phyloP scores from a whole-genome alignment of 2,797 vertebrate genomes.

The Neostethus bicornis region DNA sequence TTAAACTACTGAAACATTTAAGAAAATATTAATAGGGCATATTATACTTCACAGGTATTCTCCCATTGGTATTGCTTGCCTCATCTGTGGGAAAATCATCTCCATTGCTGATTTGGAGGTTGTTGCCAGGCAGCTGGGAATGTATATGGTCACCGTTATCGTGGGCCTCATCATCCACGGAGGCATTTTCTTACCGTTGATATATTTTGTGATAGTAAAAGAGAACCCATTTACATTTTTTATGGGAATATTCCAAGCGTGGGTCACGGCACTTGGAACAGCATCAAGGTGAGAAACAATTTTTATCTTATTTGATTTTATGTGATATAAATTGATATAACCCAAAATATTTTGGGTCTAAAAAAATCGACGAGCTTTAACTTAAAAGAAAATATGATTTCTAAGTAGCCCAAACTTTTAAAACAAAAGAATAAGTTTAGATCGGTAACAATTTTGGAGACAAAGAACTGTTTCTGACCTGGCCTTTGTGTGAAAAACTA shows the following conservation, averaged over 20 bases:
- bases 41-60: conserved; percentile 87
- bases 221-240: conserved; percentile 95
- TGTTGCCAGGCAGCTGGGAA: conserved; percentile 93
- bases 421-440: no score
- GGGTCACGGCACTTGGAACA: conserved; percentile 98
- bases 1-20: no score
- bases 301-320: background rate
- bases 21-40: no score
- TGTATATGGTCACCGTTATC: conserved; percentile 99
- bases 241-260: conserved; percentile 97
- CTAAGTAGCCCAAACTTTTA: background rate
- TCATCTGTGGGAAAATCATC: conserved; percentile 99
- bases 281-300: conserved; percentile 89
- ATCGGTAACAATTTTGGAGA: no score
- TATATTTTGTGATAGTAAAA: conserved; percentile 93
- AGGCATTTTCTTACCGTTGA: conserved; percentile 92
- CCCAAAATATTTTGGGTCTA: background rate
- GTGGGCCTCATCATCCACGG: conserved; percentile 96
- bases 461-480: conserved; percentile 9
- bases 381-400: background rate
- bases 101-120: conserved; percentile 96
- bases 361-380: background rate
- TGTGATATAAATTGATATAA: background rate
- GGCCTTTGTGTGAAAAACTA: conserved; percentile 13
- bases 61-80: conserved; percentile 93